These are phyloP conservation scores for Turritopsis dohrnii DNA, from an alignment of 30 jellyfish, hydroid and myxozoan species.

Conservation along the genomic window DNA sequence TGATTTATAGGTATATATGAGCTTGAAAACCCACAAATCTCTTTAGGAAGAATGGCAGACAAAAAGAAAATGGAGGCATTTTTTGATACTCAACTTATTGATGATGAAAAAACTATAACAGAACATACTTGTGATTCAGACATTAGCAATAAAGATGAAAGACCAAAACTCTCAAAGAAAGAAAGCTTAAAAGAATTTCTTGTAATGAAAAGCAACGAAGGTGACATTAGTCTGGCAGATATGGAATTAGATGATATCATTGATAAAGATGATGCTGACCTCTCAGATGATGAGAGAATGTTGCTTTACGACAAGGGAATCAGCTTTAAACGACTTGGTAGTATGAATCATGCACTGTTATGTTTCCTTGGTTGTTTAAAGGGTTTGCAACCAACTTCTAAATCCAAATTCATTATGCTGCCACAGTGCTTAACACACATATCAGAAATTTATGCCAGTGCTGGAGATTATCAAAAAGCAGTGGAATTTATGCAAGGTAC, in stretches of 20 bases:
- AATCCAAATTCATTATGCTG: slow-evolving; percentile 42
- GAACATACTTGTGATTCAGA: neutral
- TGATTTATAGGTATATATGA: too few species aligned
- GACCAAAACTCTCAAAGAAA: neutral
- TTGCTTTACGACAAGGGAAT: slow-evolving; percentile 56
- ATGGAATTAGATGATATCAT: neutral
- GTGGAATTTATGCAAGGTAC: slow-evolving; percentile 92
- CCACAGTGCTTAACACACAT: slow-evolving; percentile 73
- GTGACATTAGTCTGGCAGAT: slow-evolving; percentile 11
- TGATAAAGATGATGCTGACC: slow-evolving; percentile 34
- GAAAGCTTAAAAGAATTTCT: slow-evolving; percentile 24
- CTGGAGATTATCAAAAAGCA: slow-evolving; percentile 73
- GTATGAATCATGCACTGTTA: slow-evolving; percentile 62
- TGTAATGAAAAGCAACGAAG: slow-evolving; percentile 10
- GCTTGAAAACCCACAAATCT: too few species aligned
- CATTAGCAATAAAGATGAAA: neutral
- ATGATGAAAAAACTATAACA: neutral
- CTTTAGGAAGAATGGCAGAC: neutral
- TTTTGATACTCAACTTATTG: neutral
- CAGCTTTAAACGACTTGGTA: slow-evolving; percentile 42
- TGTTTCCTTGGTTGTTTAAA: slow-evolving; percentile 85
- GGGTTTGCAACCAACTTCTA: slow-evolving; percentile 53
- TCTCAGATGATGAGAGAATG: slow-evolving; percentile 59
- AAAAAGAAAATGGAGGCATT: neutral
- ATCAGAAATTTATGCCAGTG: slow-evolving; percentile 72